A percentile compares a stretch with the other conserved stretches of the same genome.
These are phyloP conservation scores for Balaenoptera acutorostrata DNA, from an alignment of 2,113 vertebrate genomes.

Conservation along the genomic window DNA sequence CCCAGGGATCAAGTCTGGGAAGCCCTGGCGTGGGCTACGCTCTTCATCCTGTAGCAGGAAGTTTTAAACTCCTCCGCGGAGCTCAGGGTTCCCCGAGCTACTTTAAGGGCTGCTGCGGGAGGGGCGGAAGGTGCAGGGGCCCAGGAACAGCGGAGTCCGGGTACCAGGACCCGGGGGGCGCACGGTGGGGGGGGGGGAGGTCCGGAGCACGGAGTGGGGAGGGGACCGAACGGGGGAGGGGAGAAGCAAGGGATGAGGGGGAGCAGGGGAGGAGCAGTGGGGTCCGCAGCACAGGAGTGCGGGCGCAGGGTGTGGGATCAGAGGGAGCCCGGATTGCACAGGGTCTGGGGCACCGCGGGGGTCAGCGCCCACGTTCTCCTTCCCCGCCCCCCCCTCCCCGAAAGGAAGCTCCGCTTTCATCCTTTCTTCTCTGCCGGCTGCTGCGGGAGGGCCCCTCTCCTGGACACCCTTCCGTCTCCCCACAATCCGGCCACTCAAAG, in stretches of 20 bases:
- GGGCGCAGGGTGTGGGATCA: fast-evolving
- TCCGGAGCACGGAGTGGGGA: too few relatives aligned
- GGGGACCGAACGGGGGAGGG: too few relatives aligned
- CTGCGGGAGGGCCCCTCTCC: not conserved
- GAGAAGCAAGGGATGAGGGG: too few relatives aligned
- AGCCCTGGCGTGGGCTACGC: too few relatives aligned
- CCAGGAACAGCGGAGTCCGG: too few relatives aligned
- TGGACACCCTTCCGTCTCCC: not conserved
- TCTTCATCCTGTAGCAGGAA: not conserved
- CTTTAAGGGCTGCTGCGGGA: not conserved
- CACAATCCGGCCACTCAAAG: not conserved
- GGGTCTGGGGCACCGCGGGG: too few relatives aligned
- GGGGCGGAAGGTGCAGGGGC: not conserved
- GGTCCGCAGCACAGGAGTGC: not conserved
- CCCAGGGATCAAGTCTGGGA: too few relatives aligned
- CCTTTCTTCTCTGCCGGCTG: not conserved
- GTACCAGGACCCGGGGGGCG: too few relatives aligned
- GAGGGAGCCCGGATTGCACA: not conserved
- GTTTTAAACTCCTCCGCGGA: not conserved
- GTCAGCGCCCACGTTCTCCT: not conserved
- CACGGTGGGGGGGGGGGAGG: too few relatives aligned
- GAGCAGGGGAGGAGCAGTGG: not conserved
- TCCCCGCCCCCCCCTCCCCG: not conserved
- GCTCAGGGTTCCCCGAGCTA: not conserved
- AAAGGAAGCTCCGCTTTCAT: not conserved